These are phyloP conservation scores for Apostichopus leukothele DNA, from an alignment of 53 echinoderm and acorn worm species.

Conservation along the genomic window DNA sequence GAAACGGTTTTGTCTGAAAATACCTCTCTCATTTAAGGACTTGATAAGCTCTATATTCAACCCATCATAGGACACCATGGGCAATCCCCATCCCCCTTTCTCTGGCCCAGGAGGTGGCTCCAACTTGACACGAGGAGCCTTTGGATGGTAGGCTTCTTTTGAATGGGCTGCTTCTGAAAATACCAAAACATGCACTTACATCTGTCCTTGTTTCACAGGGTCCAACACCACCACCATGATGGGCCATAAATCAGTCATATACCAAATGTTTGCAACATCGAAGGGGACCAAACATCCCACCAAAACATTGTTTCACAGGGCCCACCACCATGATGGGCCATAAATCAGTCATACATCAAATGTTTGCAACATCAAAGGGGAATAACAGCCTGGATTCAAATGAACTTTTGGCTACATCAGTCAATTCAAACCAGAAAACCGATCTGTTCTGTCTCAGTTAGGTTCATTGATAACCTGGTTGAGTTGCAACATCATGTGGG, in stretches of 20 bases:
- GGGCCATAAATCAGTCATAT: neutral
- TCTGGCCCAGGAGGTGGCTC: slow-evolving; percentile 34
- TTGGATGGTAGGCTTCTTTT: slow-evolving; percentile 34
- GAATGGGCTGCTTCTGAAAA: slow-evolving; percentile 29
- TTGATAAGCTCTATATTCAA: slow-evolving; percentile 12
- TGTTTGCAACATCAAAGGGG: no score
- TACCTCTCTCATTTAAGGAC: slow-evolving; percentile 38
- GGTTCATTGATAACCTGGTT: no score
- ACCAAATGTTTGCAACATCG: no score
- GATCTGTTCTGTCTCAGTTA: no score
- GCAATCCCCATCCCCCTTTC: slow-evolving; percentile 23
- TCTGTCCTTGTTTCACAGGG: neutral
- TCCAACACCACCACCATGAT: neutral
- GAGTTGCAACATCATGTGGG: no score
- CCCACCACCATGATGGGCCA: neutral
- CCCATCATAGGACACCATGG: slow-evolving; percentile 24
- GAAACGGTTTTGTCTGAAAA: neutral
- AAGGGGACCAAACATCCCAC: no score
- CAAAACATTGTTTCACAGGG: slow-evolving; percentile 2
- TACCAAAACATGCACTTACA: slow-evolving; percentile 18
- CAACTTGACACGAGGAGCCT: slow-evolving; percentile 37
- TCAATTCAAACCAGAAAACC: no score
- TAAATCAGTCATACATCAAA: neutral
- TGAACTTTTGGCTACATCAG: no score
- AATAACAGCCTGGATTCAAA: no score